These are phyloP conservation scores for Scrobipalpa atriplicella DNA, from an alignment of 2,888 invertebrate genomes.

Conservation along the genomic window DNA sequence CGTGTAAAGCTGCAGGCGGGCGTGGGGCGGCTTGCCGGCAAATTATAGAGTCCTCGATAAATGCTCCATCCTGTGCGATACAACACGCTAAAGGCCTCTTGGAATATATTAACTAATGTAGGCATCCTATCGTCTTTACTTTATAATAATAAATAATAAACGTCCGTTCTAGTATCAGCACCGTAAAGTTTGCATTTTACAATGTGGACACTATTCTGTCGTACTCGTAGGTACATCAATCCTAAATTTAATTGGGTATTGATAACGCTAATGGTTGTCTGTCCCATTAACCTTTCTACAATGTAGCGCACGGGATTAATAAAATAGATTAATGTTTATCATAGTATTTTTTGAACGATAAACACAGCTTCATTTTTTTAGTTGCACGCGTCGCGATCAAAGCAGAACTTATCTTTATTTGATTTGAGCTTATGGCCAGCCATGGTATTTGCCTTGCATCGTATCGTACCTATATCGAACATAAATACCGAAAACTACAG, in stretches of 20 bases:
- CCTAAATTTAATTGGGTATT: constrained; percentile 10
- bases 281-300: constrained; percentile 17
- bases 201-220: neutral
- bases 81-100: constrained; percentile 15
- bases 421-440: neutral
- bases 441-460: neutral
- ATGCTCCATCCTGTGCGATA: constrained; percentile 30
- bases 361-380: constrained; percentile 6
- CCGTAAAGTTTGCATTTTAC: neutral
- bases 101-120: constrained; percentile 10
- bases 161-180: neutral
- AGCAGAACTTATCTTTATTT: constrained; percentile 2
- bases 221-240: neutral
- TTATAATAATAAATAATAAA: constrained; percentile 3
- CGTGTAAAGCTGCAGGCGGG: constrained; percentile 30
- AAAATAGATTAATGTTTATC: neutral
- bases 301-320: constrained; percentile 1
- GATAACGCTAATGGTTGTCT: constrained; percentile 6
- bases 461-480: neutral
- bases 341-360: constrained; percentile 8
- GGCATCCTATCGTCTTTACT: constrained; percentile 8
- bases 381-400: constrained; percentile 7
- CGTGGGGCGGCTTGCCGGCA: constrained; percentile 29
- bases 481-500: neutral
- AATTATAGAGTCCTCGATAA: constrained; percentile 33